Conservation (phyloP, 2,113 vertebrate species). For the Muscicapa adusta region DNA sequence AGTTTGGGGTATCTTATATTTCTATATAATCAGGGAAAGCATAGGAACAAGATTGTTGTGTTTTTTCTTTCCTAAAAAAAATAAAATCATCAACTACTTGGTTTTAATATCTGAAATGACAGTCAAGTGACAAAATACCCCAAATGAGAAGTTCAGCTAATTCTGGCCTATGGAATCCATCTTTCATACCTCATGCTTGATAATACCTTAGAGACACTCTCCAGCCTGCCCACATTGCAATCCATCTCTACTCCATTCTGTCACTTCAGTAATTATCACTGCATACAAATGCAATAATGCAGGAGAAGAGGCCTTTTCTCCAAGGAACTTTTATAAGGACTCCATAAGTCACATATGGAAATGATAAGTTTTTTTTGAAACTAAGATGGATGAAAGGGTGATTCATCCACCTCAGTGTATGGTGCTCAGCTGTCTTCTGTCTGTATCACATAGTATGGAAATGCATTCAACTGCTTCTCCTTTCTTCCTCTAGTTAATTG, state of each 20-base stretch:
- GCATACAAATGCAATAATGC: neutral
- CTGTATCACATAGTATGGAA: neutral
- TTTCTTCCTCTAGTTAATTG: neutral
- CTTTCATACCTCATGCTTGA: neutral
- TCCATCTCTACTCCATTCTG: neutral
- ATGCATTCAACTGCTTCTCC: neutral
- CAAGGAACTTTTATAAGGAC: neutral
- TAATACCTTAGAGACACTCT: neutral
- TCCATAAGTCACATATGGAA: neutral
- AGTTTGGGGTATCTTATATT: neutral
- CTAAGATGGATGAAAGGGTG: neutral
- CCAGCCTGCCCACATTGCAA: neutral
- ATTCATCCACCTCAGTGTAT: neutral
- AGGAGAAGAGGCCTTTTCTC: neutral
- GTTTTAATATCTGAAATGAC: neutral
- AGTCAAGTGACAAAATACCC: neutral
- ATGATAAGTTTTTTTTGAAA: neutral
- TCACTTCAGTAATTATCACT: slow-evolving; percentile 23
- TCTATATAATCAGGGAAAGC: neutral
- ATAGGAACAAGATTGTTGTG: neutral
- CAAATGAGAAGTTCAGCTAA: neutral
- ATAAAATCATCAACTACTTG: neutral
- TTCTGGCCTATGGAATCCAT: neutral
- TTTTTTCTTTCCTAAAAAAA: neutral
- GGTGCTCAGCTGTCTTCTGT: neutral